Evolutionary conservation across 2,113 vertebrate genomes (phyloP), one percentile per base, ranked within the genome.

Genomic region (Scartelaos histophorus): DNA sequence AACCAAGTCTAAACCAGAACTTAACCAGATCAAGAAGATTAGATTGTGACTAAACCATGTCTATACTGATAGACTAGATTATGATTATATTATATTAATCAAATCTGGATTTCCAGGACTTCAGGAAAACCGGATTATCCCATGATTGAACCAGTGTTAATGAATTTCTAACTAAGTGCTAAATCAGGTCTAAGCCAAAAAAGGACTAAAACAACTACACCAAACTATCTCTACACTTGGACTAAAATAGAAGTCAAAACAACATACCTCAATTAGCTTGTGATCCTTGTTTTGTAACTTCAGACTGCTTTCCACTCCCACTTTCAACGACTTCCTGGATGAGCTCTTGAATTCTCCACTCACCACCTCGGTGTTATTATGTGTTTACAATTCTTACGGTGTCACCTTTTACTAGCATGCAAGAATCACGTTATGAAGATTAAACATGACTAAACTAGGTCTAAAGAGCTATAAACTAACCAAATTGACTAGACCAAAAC

Each of bases 361-460:
- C 1, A 1, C 69, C 22, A 71, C 70, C 54, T 73, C 49, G 13
- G 51, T n/a, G 71, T 85, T 87, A 78, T 84, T 79, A 88, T 84
- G 82, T 88, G 85, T 90, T 87, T 87, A 87, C 74, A 82, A 78
- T 81, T 79, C 78, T 70, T 43, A 76, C 54, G 56, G 64, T 79
- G 29, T 29, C 29, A 29, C 29, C 29, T 29, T 29, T 29, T 4
- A 29, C 4, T 29, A 29, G 29, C 29, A 4, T 29, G 29, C 29
- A 29, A 29, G 29, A 29, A 29, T 29, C 29, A 2, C 4, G 29
- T 29, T 29, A 29, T 29, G 2, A 29, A 29, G 29, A 29, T 29
- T 29, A 29, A 4, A 29, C 29, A 4, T 29, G 29, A n/a, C n/a
- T n/a, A n/a, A n/a, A n/a, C n/a, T n/a, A n/a, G n/a, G n/a, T n/a